Conservation (phyloP, 2,888 invertebrate genomes). For the Oligia strigilis region DNA sequence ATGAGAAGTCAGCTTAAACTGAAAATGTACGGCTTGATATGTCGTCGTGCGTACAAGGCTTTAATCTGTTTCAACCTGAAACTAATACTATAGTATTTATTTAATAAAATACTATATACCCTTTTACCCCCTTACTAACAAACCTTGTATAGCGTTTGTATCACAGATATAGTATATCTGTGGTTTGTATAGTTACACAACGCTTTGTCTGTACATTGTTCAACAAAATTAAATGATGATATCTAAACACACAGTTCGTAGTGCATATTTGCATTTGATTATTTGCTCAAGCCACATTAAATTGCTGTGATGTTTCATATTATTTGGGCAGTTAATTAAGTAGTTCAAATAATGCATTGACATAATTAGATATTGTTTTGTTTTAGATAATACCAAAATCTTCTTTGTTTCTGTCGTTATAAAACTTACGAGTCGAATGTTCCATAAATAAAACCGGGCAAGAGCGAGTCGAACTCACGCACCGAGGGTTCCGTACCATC, state of each 20-base stretch:
- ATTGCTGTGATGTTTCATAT: conserved; percentile 7
- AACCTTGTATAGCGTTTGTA: too few relatives aligned
- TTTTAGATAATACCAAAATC: too few relatives aligned
- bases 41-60: neutral
- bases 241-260: conserved; percentile 6
- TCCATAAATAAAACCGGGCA: too few relatives aligned
- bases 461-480: too few relatives aligned
- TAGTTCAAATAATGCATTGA: neutral
- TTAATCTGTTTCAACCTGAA: neutral
- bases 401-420: neutral
- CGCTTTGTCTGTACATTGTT: neutral
- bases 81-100: neutral
- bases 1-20: too few relatives aligned
- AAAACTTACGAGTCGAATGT: neutral
- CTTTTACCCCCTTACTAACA: too few relatives aligned
- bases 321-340: neutral
- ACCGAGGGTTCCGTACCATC: too few relatives aligned
- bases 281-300: conserved; percentile 16
- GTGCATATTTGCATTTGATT: conserved; percentile 25
- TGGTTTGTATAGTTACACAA: too few relatives aligned
- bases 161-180: too few relatives aligned
- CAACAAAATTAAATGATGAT: conserved; percentile 5
- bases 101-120: neutral
- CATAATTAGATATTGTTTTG: neutral
- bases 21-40: too few relatives aligned